phyloP scores from a whole-genome alignment of 2,888 invertebrate genomes.

The Agapostemon virescens region DNA sequence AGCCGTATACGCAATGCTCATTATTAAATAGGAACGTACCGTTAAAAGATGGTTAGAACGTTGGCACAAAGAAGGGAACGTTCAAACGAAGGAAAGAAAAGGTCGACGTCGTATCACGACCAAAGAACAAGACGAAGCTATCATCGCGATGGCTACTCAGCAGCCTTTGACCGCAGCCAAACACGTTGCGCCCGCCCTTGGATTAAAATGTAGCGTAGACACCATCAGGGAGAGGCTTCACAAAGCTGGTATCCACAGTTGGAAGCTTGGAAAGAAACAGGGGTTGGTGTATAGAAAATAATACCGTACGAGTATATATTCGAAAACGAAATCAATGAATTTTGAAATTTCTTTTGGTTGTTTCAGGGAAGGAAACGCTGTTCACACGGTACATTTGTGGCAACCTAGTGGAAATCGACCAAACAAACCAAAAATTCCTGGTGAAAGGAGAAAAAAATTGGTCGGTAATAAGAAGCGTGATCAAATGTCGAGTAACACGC shows the following conservation, averaged over 20 bases:
- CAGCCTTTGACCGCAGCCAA: constrained; percentile 79
- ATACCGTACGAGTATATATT: background rate
- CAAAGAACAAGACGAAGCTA: constrained; percentile 78
- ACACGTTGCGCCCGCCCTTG: constrained; percentile 78
- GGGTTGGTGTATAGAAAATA: constrained; percentile 66
- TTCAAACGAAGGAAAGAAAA: constrained; percentile 79
- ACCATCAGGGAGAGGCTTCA: constrained; percentile 78
- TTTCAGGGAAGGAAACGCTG: constrained; percentile 77
- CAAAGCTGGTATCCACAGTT: constrained; percentile 79
- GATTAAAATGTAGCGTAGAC: constrained; percentile 78
- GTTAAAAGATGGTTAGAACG: constrained; percentile 79
- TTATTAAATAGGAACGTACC: constrained; percentile 75
- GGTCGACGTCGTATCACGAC: constrained; percentile 78
- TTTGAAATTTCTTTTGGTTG: background rate
- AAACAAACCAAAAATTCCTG: constrained; percentile 73
- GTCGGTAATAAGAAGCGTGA: constrained; percentile 64
- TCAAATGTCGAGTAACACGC: constrained; percentile 28
- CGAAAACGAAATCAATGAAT: background rate
- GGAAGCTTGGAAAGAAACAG: constrained; percentile 79
- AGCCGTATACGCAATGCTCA: constrained; percentile 48
- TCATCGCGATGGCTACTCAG: constrained; percentile 79
- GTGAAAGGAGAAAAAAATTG: constrained; percentile 72
- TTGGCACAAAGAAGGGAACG: constrained; percentile 79
- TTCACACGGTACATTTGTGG: constrained; percentile 79
- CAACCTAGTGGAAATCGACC: constrained; percentile 79